Base-by-base conservation (phyloP, 92 coral and sea anemone genomes). In the Phenganax stokvisi region DNA sequence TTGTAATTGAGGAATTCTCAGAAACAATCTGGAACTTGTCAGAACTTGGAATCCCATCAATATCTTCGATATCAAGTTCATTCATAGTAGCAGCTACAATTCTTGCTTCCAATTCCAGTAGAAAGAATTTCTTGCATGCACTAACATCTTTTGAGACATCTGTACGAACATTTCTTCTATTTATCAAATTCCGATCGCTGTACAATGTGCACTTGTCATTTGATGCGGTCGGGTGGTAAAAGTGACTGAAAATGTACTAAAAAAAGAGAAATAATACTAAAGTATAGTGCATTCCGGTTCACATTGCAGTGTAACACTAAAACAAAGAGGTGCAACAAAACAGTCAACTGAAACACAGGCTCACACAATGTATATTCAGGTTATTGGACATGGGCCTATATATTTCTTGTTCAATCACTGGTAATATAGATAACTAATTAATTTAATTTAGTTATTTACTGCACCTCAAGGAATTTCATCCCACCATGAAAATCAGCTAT, bases 71-170 rank as follows among this genome's bases (percentile, higher is more conserved):
- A 0, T 37, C 9, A 16, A 67, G 73, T 11, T 16, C 73, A 67
- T 28, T 37, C 17, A 67, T 20, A 15, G 73, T 67, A 15, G 73
- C 73, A 13, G 73, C 73, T 11, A 67, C 73, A 13, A 67, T 10
- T 67, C 73, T 67, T 15, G 73, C 73, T 67, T 67, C 73, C 12
- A 67, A 20, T 28, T 67, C 73, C 73, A 67, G 17, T 13, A 67
- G 12, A 27, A 67, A 67, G 30, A 67, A 67, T 16, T 27, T 28
- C 12, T 67, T 20, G 73, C 73, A 67, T 67, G 37, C 73, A 16
- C 37, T 67, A 6, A 67, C 17, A 11, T 67, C 30, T 28, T 67
- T 67, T 28, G 17, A 16, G 25, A 67, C 73, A 11, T 67, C 73
- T 13, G 17, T 27, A 13, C 15, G 16, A 67, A 67, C 73, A 67